These are phyloP conservation scores for Spodoptera littoralis DNA, from an alignment of 2,888 invertebrate species.

Conservation along the genomic window DNA sequence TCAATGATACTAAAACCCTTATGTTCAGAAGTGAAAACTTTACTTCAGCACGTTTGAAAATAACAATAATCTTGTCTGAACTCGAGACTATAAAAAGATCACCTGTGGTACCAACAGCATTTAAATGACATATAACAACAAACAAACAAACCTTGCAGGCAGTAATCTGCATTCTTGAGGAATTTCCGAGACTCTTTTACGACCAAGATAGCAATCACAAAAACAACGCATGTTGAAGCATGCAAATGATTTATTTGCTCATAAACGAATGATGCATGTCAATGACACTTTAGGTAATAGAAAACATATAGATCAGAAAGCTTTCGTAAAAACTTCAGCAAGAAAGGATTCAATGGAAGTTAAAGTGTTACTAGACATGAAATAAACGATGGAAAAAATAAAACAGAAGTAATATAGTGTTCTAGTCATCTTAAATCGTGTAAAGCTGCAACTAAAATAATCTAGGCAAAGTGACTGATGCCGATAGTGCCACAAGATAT, in stretches of 20 bases:
- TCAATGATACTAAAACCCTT: too few relatives aligned
- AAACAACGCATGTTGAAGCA: slow-evolving; percentile 40
- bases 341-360: too few relatives aligned
- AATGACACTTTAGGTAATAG: slow-evolving; percentile 38
- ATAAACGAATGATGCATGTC: slow-evolving; percentile 47
- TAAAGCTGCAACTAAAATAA: slow-evolving; percentile 38
- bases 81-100: neutral
- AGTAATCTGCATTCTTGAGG: slow-evolving; percentile 10
- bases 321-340: too few relatives aligned
- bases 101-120: neutral
- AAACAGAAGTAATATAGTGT: too few relatives aligned
- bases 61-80: neutral
- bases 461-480: slow-evolving; percentile 8
- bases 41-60: too few relatives aligned
- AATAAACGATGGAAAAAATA: too few relatives aligned
- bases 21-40: too few relatives aligned
- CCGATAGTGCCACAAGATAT: too few relatives aligned
- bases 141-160: slow-evolving; percentile 5
- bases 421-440: too few relatives aligned
- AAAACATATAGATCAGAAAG: slow-evolving; percentile 35
- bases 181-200: slow-evolving; percentile 30
- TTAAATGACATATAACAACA: slow-evolving; percentile 10
- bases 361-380: too few relatives aligned
- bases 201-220: slow-evolving; percentile 41
- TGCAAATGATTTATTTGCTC: slow-evolving; percentile 44